These are phyloP conservation scores for Myotis daubentonii DNA, from an alignment of 2,797 vertebrate species.

Conservation along the genomic window DNA sequence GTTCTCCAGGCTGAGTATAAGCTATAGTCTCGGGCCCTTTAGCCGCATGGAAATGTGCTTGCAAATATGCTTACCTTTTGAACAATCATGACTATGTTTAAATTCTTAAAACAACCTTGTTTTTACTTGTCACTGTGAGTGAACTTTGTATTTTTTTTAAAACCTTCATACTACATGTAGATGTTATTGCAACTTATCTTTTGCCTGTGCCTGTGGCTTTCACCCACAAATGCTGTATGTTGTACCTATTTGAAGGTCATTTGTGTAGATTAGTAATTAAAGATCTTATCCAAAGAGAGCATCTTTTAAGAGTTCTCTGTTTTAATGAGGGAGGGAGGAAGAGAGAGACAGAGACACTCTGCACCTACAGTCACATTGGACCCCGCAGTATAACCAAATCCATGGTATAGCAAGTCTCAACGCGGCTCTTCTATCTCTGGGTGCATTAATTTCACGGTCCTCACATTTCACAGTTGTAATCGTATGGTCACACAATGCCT, in stretches of 20 bases:
- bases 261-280: constrained; percentile 73
- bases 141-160: constrained; percentile 74
- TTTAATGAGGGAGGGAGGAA: constrained; percentile 5
- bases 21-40: neutral
- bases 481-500: neutral
- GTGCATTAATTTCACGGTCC: neutral
- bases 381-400: neutral
- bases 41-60: constrained; percentile 37
- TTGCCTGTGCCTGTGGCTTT: constrained; percentile 64
- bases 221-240: too few relatives aligned
- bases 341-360: neutral
- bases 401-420: neutral
- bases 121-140: constrained; percentile 66
- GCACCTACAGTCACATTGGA: neutral
- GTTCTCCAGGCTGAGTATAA: neutral
- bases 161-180: constrained; percentile 40
- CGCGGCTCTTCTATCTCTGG: neutral
- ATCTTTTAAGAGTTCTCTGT: constrained; percentile 56
- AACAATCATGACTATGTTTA: constrained; percentile 48
- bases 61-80: constrained; percentile 35
- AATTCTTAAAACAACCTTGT: constrained; percentile 58
- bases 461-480: neutral
- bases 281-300: constrained; percentile 43
- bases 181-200: constrained; percentile 42
- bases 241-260: constrained; percentile 12